These are phyloP conservation scores for Margarornis squamiger DNA, from an alignment of 2,797 vertebrate species.

Conservation along the genomic window DNA sequence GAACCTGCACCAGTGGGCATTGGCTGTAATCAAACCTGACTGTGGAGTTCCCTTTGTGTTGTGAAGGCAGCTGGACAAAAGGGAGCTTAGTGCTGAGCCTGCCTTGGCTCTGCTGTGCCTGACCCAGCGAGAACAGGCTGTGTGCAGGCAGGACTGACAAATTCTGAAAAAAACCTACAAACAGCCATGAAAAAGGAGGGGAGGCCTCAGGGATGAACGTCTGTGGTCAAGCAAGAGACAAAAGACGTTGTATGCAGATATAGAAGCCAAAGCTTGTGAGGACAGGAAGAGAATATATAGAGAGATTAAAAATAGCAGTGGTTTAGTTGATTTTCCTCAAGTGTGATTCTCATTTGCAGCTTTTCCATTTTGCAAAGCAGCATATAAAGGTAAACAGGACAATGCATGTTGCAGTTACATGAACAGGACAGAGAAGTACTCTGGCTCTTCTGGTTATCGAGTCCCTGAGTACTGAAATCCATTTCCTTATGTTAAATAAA, in stretches of 20 bases:
- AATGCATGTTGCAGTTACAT: neutral
- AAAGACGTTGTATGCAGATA: neutral
- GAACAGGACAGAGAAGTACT: neutral
- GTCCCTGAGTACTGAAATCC: neutral
- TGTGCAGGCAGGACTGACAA: neutral
- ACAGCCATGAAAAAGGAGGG: too few species aligned
- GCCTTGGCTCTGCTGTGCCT: neutral
- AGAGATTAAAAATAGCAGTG: neutral
- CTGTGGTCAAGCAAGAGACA: neutral
- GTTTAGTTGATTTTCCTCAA: neutral
- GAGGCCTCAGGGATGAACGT: neutral
- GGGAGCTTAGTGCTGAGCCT: neutral
- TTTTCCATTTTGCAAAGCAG: neutral
- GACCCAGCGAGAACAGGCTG: neutral
- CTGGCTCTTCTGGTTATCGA: neutral
- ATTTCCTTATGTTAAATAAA: neutral
- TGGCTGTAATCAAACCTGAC: neutral
- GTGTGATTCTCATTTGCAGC: neutral
- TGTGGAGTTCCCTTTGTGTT: slow-evolving; percentile 1
- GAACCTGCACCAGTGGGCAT: slow-evolving; percentile 1
- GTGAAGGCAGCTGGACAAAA: slow-evolving; percentile 38
- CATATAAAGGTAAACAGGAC: neutral
- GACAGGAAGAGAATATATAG: neutral
- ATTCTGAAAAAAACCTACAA: neutral
- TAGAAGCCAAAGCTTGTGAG: neutral